Evolutionary conservation across 2,888 invertebrate genomes (phyloP), one percentile per base, ranked within the genome.

Genomic region (Zygothrica quintamaculata): DNA sequence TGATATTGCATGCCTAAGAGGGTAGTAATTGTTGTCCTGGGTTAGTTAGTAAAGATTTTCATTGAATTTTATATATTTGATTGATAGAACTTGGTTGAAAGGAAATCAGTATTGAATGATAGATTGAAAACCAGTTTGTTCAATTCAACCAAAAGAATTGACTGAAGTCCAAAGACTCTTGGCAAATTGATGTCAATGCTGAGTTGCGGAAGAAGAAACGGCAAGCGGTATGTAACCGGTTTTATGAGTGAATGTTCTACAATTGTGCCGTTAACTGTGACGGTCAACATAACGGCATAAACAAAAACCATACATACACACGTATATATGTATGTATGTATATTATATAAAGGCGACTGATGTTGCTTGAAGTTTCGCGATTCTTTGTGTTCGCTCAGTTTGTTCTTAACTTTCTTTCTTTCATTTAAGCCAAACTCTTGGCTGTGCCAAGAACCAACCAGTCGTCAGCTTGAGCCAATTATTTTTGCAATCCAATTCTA

Each of bases 201-300:
- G 15, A 36, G 7, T 1, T 12, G 36, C 8, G n/a, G 34, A 34
- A 34, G 34, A 34, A 34, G 34, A 1, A 36, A 55, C 9, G 3
- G 33, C 22, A 13, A 16, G 36, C 2, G 3, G 7, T 1, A 9
- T 13, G 16, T 22, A 1, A 9, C 2, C 7, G 15, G 13, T 22
- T 22, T 15, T 9, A 11, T n/a, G 36, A 31, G 33, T 29, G 3
- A 22, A 59, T 16, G 57, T 60, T 57, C 65, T 57, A 62, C 60
- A 61, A 39, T 55, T 60, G 50, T 74, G 66, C 87, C 87, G 80
- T 80, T 80, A 80, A 70, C 64, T 52, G 66, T 62, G 61, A 84
- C 87, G 80, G 80, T 80, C 80, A 80, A 84, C 87, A 84, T 80
- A 80, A 80, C 80, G 87, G 79, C 77, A 48, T 25, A 65, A 65